phyloP scores from a whole-genome alignment of 1,140 invertebrate species.

The Drosophila nigrodunni region DNA sequence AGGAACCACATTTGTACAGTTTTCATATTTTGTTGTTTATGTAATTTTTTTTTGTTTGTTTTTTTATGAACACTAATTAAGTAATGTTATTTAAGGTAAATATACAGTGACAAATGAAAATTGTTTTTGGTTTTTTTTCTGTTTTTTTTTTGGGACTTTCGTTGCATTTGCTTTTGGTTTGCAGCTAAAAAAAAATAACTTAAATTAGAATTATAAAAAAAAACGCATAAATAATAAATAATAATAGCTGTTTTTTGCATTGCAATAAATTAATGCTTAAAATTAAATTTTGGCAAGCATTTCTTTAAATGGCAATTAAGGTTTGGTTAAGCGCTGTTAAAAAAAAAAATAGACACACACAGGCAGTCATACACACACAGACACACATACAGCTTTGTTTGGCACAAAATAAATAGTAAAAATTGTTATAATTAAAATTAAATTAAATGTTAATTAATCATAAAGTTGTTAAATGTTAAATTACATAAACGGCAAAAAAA shows the following conservation, averaged over 20 bases:
- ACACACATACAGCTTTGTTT: constrained; percentile 28
- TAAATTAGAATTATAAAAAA: constrained; percentile 16
- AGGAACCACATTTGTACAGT: constrained; percentile 84
- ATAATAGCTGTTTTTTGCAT: constrained; percentile 14
- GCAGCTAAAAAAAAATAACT: constrained; percentile 40
- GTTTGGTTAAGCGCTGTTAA: constrained; percentile 30
- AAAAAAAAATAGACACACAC: constrained; percentile 35
- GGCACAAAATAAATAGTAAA: constrained; percentile 69
- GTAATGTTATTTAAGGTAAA: constrained; percentile 62
- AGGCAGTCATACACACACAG: constrained; percentile 31
- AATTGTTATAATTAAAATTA: constrained; percentile 6
- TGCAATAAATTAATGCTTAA: constrained; percentile 49
- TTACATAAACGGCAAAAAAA: no score
- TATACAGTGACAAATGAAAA: constrained; percentile 61
- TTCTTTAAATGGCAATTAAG: constrained; percentile 45
- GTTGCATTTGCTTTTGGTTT: constrained; percentile 53
- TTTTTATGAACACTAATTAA: constrained; percentile 46
- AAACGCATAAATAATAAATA: constrained; percentile 44
- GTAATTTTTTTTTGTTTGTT: constrained; percentile 18
- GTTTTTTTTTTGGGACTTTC: constrained; percentile 32
- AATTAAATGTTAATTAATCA: constrained; percentile 5
- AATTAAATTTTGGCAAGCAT: constrained; percentile 54
- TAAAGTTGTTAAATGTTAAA: constrained; percentile 15
- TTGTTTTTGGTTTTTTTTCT: constrained; percentile 19
- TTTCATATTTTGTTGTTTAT: constrained; percentile 58